These are phyloP conservation scores for Clinocottus analis DNA, from an alignment of 2,113 vertebrate species.

Conservation along the genomic window DNA sequence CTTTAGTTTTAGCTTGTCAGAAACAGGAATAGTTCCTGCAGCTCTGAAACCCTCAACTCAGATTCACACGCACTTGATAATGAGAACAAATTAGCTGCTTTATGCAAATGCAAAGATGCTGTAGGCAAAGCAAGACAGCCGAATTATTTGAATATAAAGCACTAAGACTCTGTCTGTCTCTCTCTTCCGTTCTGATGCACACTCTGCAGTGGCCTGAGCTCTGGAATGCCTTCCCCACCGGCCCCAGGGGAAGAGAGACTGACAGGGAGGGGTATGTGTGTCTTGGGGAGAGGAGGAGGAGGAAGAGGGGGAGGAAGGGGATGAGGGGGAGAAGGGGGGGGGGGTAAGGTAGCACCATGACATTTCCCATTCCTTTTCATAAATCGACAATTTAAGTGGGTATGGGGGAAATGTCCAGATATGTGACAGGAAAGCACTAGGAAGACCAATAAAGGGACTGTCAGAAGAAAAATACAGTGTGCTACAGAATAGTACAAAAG, in stretches of 20 bases:
- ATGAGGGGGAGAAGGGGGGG: not conserved
- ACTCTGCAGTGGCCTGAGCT: constrained; percentile 64
- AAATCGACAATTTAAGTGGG: constrained; percentile 69
- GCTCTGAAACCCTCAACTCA: constrained; percentile 44
- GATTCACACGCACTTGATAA: constrained; percentile 45
- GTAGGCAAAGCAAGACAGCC: constrained; percentile 34
- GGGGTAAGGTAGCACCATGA: constrained; percentile 55
- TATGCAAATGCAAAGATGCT: constrained; percentile 49
- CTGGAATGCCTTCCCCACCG: constrained; percentile 74
- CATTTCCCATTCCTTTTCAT: constrained; percentile 80
- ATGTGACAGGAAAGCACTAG: constrained; percentile 34
- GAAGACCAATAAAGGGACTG: constrained; percentile 27
- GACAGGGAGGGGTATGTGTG: constrained; percentile 60
- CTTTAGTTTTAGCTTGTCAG: constrained; percentile 43
- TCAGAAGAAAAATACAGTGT: constrained; percentile 22
- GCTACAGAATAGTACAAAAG: constrained; percentile 15
- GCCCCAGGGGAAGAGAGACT: constrained; percentile 71
- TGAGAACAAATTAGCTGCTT: constrained; percentile 65
- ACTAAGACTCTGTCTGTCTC: constrained; percentile 9
- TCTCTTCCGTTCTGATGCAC: constrained; percentile 43
- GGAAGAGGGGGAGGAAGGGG: not conserved
- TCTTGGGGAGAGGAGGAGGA: constrained; percentile 34
- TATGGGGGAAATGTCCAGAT: constrained; percentile 61
- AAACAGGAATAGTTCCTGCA: constrained; percentile 33
- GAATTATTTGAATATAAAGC: constrained; percentile 39